Evolutionary conservation across 2,113 vertebrate species (phyloP).

Genomic region (Struthio camelus): DNA sequence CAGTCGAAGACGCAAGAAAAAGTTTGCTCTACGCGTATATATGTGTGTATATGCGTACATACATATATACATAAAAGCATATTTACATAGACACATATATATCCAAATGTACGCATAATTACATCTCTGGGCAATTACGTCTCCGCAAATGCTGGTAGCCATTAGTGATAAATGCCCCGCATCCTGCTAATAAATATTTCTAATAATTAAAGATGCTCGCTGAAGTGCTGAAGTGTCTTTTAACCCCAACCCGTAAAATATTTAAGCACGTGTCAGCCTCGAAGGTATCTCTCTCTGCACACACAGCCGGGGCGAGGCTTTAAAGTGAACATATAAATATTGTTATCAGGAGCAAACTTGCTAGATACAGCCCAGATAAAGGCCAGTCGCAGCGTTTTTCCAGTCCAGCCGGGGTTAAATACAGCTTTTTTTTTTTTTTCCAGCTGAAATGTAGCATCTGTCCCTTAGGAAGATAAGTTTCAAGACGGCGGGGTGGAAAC

Average conservation of each 20-base stretch:
- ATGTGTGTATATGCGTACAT: neutral
- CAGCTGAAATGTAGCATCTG: neutral
- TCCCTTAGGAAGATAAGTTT: neutral
- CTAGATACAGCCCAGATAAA: neutral
- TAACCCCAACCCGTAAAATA: neutral
- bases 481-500: neutral
- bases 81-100: neutral
- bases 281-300: too few relatives aligned
- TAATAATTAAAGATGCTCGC: neutral
- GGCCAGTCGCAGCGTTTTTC: neutral
- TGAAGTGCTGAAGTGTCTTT: neutral
- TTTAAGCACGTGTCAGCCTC: neutral
- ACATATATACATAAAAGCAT: accelerated
- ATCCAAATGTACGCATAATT: neutral
- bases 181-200: neutral
- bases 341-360: neutral
- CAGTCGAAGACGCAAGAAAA: neutral
- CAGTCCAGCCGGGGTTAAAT: neutral
- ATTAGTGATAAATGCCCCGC: neutral
- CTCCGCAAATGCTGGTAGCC: neutral
- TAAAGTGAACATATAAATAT: neutral
- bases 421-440: neutral
- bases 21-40: neutral
- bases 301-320: neutral
- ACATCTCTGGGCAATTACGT: neutral